Evolutionary conservation across 1,140 invertebrate species (phyloP).

Genomic region (Euwallacea fornicatus): DNA sequence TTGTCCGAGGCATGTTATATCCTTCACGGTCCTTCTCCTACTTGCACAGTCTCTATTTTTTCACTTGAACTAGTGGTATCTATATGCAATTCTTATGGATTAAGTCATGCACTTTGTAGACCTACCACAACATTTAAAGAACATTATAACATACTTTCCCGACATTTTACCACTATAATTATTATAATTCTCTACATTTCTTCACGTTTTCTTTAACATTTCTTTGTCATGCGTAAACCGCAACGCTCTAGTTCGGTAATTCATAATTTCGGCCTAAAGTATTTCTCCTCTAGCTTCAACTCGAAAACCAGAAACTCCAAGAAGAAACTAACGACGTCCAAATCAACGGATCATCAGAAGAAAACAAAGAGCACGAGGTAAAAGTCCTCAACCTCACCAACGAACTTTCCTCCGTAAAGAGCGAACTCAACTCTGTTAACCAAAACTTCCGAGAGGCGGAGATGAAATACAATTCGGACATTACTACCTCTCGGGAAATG

Average conservation of each 20-base stretch:
- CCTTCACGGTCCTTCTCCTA: too few species aligned
- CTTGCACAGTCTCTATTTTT: too few species aligned
- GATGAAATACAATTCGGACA: constrained; percentile 50
- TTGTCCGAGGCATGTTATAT: too few species aligned
- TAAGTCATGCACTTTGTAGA: too few species aligned
- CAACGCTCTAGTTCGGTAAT: not conserved
- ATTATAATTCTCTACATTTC: too few species aligned
- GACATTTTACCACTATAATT: too few species aligned
- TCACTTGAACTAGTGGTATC: too few species aligned
- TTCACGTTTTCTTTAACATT: not conserved
- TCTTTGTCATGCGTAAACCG: not conserved
- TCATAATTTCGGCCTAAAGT: not conserved
- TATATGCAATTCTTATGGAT: too few species aligned
- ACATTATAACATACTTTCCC: too few species aligned
- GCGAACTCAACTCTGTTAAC: constrained; percentile 25
- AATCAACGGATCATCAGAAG: constrained; percentile 43
- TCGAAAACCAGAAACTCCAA: constrained; percentile 41
- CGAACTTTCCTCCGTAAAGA: constrained; percentile 44
- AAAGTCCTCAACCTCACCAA: constrained; percentile 48
- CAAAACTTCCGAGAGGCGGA: constrained; percentile 46
- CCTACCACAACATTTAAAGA: too few species aligned
- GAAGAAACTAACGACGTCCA: constrained; percentile 42
- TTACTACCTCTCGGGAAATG: constrained; percentile 36
- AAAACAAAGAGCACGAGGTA: constrained; percentile 47
- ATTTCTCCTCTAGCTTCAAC: constrained; percentile 40